Conservation (phyloP, 2,113 vertebrate genomes). For the Ursus arctos region DNA sequence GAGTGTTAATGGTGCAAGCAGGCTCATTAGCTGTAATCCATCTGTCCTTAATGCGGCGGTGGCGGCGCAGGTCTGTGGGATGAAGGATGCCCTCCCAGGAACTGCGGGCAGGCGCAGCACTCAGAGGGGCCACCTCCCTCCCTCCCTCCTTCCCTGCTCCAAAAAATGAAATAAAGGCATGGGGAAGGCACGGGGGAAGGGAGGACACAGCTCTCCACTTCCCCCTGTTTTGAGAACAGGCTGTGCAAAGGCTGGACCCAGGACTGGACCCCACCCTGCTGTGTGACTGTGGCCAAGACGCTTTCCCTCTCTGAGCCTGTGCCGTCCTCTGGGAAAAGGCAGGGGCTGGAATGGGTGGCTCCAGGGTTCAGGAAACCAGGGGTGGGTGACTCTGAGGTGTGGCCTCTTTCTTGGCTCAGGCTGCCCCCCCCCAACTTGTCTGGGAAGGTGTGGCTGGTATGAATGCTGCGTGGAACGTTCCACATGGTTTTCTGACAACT, state of each 20-base stretch:
- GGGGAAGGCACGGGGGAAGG: accelerated
- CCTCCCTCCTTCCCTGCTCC: not conserved
- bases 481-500: not conserved
- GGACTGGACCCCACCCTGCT: not conserved
- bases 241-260: not conserved
- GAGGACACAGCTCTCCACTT: no score
- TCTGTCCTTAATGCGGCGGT: slow-evolving; percentile 78
- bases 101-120: slow-evolving; percentile 1
- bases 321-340: no score
- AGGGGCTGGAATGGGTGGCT: not conserved
- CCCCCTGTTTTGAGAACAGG: not conserved
- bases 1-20: slow-evolving; percentile 80
- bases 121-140: not conserved
- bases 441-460: not conserved
- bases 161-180: not conserved
- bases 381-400: not conserved
- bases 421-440: not conserved
- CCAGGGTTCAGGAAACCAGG: accelerated
- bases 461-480: not conserved
- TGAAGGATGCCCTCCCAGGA: slow-evolving; percentile 60
- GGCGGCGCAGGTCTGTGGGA: slow-evolving; percentile 39
- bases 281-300: not conserved
- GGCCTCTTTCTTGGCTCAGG: not conserved
- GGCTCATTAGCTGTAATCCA: slow-evolving; percentile 85
- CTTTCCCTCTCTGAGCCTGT: not conserved